These are phyloP conservation scores for Yponomeuta plumbellus DNA, from an alignment of 2,888 invertebrate species.

Conservation along the genomic window DNA sequence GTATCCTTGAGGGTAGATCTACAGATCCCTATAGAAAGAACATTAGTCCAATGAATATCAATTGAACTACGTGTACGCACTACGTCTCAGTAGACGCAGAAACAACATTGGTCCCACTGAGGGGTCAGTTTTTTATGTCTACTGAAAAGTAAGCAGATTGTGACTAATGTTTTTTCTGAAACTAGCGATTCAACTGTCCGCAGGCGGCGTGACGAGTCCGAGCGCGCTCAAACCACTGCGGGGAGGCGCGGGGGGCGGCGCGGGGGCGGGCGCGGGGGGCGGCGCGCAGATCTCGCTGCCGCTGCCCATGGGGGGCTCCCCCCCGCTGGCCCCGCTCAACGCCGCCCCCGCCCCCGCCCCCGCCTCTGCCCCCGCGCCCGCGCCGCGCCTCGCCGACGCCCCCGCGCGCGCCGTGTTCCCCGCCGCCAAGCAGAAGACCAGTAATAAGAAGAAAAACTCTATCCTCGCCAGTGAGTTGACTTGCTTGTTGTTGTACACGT, in stretches of 20 bases:
- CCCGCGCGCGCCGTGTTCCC: conserved; percentile 72
- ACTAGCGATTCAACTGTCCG: conserved; percentile 48
- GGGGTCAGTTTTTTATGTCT: too few species aligned
- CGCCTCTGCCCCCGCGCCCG: conserved; percentile 57
- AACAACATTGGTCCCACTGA: too few species aligned
- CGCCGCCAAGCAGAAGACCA: conserved; percentile 76
- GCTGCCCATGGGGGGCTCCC: neutral
- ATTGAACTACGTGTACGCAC: too few species aligned
- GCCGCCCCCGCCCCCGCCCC: conserved; percentile 6
- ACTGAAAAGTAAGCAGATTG: too few species aligned
- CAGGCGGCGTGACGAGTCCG: conserved; percentile 35
- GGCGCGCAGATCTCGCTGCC: conserved; percentile 23
- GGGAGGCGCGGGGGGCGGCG: too few species aligned
- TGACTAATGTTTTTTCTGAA: too few species aligned
- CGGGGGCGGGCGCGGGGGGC: too few species aligned
- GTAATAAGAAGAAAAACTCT: conserved; percentile 82
- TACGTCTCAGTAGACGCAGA: too few species aligned
- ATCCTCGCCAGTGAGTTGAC: conserved; percentile 81
- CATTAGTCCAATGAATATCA: too few species aligned
- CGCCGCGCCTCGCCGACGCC: conserved; percentile 64
- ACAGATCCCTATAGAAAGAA: too few species aligned
- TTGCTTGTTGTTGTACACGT: neutral
- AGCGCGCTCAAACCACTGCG: neutral
- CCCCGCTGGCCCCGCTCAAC: neutral
- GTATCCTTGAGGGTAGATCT: too few species aligned